These are phyloP conservation scores for Anodontia alba DNA, from an alignment of 2,888 invertebrate genomes.

Conservation along the genomic window DNA sequence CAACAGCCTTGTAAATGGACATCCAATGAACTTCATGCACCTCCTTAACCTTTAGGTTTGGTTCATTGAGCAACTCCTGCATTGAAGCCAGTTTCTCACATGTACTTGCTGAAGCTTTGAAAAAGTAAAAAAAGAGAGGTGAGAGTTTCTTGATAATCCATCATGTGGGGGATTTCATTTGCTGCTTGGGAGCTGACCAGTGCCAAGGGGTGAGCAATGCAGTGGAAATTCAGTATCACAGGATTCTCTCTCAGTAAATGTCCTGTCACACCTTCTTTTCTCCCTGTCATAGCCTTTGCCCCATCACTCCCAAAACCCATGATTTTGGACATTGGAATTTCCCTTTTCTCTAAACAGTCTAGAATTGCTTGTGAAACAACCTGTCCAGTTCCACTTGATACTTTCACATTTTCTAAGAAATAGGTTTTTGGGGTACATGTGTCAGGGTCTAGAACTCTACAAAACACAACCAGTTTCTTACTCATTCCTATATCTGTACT, in stretches of 20 bases:
- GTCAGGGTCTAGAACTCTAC: conserved; percentile 6
- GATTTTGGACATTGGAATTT: too few relatives aligned
- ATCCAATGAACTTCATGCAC: conserved; percentile 41
- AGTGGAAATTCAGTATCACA: conserved; percentile 33
- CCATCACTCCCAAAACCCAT: conserved; percentile 24
- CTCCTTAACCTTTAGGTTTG: conserved; percentile 30
- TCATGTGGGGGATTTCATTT: neutral
- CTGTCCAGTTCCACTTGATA: conserved; percentile 16
- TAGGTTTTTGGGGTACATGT: conserved; percentile 15
- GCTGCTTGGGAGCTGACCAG: conserved; percentile 22
- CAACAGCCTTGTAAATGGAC: conserved; percentile 27
- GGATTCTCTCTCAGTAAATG: conserved; percentile 27
- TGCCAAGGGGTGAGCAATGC: conserved; percentile 23
- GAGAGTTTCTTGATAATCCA: neutral
- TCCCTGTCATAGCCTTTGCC: conserved; percentile 11
- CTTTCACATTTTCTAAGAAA: conserved; percentile 20
- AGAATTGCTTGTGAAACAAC: conserved; percentile 4
- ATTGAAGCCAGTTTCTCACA: conserved; percentile 8
- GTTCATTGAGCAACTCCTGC: conserved; percentile 31
- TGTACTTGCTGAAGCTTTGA: conserved; percentile 2
- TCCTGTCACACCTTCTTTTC: conserved; percentile 12
- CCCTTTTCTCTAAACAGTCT: too few relatives aligned
- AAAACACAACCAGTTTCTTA: conserved; percentile 27
- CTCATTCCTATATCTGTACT: conserved; percentile 12
- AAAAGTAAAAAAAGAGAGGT: conserved; percentile 14